phyloP scores from a whole-genome alignment of 2,797 vertebrate species.

The Sternarchorhynchus goeldii region DNA sequence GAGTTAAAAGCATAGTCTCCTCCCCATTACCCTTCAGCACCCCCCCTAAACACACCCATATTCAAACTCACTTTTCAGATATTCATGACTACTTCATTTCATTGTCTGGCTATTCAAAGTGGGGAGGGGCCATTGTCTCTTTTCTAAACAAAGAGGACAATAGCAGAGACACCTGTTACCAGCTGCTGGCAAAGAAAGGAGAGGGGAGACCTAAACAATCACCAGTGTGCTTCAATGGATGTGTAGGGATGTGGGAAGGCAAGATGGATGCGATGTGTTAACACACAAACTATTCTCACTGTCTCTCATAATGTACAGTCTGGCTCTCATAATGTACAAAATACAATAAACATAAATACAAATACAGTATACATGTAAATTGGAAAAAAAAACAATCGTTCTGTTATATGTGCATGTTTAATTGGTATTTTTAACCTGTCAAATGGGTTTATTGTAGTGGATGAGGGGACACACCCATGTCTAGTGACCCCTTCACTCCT shows the following conservation, averaged over 20 bases:
- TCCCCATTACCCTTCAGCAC: neutral
- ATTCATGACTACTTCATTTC: constrained; percentile 47
- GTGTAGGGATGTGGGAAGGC: neutral
- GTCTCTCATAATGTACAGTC: neutral
- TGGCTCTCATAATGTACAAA: neutral
- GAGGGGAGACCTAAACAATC: neutral
- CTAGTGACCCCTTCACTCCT: constrained; percentile 31
- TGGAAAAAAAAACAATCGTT: neutral
- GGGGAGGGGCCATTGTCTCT: constrained; percentile 35
- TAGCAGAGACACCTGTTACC: constrained; percentile 50
- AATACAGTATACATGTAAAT: too few relatives aligned
- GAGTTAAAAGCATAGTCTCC: constrained; percentile 32
- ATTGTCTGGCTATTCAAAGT: constrained; percentile 42
- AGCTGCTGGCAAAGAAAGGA: constrained; percentile 35
- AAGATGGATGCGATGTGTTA: neutral
- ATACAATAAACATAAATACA: too few relatives aligned
- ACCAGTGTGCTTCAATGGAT: neutral
- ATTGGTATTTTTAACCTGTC: constrained; percentile 5
- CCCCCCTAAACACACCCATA: neutral
- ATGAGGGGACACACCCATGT: constrained; percentile 24
- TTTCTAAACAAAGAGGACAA: constrained; percentile 46
- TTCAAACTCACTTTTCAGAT: constrained; percentile 41
- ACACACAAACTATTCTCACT: neutral
- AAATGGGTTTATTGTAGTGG: constrained; percentile 36
- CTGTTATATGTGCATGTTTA: neutral